These are phyloP conservation scores for Bellardia bayeri DNA, from an alignment of 2,888 invertebrate species.

Conservation along the genomic window DNA sequence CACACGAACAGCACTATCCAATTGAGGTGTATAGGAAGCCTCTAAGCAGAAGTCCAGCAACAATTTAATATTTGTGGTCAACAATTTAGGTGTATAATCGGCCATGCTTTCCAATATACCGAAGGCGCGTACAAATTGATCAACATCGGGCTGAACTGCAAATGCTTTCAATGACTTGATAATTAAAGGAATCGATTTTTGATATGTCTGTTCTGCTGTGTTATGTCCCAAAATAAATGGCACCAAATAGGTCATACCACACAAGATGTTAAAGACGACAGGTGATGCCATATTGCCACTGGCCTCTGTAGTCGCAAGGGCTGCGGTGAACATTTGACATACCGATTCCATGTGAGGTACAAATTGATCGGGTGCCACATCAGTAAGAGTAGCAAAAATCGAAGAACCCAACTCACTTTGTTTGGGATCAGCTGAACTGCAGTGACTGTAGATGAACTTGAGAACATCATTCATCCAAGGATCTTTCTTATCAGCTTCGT, in stretches of 20 bases:
- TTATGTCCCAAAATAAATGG: slow-evolving; percentile 87
- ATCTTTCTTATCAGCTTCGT: slow-evolving; percentile 87
- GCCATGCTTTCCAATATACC: slow-evolving; percentile 83
- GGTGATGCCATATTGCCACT: slow-evolving; percentile 81
- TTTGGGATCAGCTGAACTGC: slow-evolving; percentile 80
- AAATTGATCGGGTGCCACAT: slow-evolving; percentile 89
- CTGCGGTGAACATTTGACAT: slow-evolving; percentile 84
- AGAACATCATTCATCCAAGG: slow-evolving; percentile 82
- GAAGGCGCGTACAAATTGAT: slow-evolving; percentile 83
- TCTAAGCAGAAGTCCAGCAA: slow-evolving; percentile 88
- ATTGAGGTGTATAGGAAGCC: slow-evolving; percentile 86
- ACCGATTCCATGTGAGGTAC: slow-evolving; percentile 87
- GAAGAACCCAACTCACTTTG: slow-evolving; percentile 83
- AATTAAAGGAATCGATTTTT: slow-evolving; percentile 87
- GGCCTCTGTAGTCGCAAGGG: slow-evolving; percentile 80
- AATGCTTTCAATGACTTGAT: slow-evolving; percentile 87
- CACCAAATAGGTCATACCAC: slow-evolving; percentile 88
- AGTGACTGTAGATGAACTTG: slow-evolving; percentile 82
- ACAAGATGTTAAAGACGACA: slow-evolving; percentile 83
- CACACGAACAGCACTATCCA: slow-evolving; percentile 87
- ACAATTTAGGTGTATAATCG: slow-evolving; percentile 82
- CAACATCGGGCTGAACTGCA: slow-evolving; percentile 85
- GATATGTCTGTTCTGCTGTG: slow-evolving; percentile 85
- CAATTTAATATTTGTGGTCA: slow-evolving; percentile 86
- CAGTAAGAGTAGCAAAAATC: slow-evolving; percentile 88